Evolutionary conservation across 23 tunicate genomes (phyloP), one percentile per base, ranked within the genome.

Genomic region (Diplosoma virens): DNA sequence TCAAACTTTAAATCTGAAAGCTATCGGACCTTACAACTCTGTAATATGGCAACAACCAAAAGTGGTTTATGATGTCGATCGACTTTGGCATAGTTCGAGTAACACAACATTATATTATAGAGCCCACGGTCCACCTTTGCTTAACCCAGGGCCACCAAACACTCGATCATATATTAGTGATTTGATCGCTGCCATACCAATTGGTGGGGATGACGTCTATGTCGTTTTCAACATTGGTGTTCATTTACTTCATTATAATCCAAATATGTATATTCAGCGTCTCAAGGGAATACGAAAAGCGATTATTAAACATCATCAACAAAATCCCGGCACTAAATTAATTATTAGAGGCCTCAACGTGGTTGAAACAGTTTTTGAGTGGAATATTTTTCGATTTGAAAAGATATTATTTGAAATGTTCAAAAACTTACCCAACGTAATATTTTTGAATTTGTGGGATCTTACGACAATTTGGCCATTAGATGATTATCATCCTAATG

Each of bases 61-160:
- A 73, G 46, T 32, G 17, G 86, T 50, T 4, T 35, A 55, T 16
- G 20, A 69, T 33, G 35, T 23, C 17, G 68, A 16, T 1, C n/a
- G n/a, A n/a, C n/a, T n/a, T n/a, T n/a, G n/a, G n/a, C n/a, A n/a
- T n/a, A 25, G 22, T 30, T 22, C 23, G n/a, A n/a, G 33, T 45
- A 79, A 85, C 48, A 60, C 70, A 18, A 85, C 67, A 9, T 2
- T 85, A 17, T 67, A 63, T 22, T 85, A 69, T 36, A 59, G 78
- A 59, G 79, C 91, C n/a, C 91, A 85, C 25, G 91, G 84, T 20
- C 84, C 84, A 1, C 84, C 84, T 26, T 36, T 66, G 27, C 47
- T 23, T 9, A 66, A 79, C 37, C 79, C 79, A 0, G 91, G 91
- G 29, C 84, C 83, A 1, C 79, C 84, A 28, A 28, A 81, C 22